These are phyloP conservation scores for Ceyx melanurus DNA, from an alignment of 2,113 vertebrate genomes.

Conservation along the genomic window DNA sequence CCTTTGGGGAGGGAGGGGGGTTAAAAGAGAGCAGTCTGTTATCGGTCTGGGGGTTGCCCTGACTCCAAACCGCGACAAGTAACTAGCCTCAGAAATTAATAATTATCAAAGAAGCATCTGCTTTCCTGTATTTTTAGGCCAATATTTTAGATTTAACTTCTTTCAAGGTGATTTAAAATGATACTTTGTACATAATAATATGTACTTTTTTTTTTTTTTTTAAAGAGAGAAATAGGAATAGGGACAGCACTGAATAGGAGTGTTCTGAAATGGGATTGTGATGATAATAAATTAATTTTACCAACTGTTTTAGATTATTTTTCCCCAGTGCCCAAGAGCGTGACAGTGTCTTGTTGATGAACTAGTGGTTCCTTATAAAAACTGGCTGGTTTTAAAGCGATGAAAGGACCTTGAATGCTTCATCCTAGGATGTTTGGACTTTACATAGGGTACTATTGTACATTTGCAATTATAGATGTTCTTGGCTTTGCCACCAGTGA, in stretches of 20 bases:
- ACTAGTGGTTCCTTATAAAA: neutral
- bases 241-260: neutral
- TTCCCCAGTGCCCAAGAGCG: neutral
- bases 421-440: neutral
- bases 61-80: too few relatives aligned
- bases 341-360: neutral
- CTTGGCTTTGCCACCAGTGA: neutral
- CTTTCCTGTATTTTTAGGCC: neutral
- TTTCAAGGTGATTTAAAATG: neutral
- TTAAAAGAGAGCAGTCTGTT: too few relatives aligned
- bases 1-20: too few relatives aligned
- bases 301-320: neutral
- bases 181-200: neutral
- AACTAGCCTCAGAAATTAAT: neutral
- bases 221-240: neutral
- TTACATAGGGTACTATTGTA: neutral
- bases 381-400: neutral
- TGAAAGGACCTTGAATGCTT: neutral
- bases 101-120: neutral
- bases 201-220: too few relatives aligned
- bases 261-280: neutral
- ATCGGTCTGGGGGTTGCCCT: too few relatives aligned
- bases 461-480: neutral
- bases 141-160: neutral
- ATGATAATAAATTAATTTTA: neutral